Conservation (phyloP, 2,797 vertebrate genomes). For the Anguilla pacifica region DNA sequence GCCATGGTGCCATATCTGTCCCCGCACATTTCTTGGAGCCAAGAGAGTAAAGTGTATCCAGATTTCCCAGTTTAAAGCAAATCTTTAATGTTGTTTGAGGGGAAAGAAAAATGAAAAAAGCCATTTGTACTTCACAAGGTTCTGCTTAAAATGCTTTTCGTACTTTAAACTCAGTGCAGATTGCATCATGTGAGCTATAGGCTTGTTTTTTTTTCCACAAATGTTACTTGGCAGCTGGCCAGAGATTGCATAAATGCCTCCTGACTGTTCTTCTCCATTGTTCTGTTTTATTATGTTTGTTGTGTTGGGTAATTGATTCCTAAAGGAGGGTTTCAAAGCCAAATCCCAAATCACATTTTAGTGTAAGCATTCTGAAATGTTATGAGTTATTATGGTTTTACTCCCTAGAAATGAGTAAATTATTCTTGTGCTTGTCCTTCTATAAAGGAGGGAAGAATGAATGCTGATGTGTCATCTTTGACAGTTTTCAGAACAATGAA, state of each 20-base stretch:
- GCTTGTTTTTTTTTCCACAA: not conserved
- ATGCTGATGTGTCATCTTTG: not conserved
- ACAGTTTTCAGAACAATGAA: not conserved
- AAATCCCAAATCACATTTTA: not conserved
- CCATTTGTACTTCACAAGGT: not conserved
- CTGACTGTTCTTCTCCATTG: not conserved
- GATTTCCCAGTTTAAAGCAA: constrained; percentile 1
- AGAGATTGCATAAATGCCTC: not conserved
- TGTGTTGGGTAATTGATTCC: not conserved
- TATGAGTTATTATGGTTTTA: not conserved
- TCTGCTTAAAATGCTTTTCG: not conserved
- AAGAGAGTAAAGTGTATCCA: constrained; percentile 3
- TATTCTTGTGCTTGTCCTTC: not conserved
- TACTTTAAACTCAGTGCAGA: not conserved
- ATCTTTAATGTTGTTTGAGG: not conserved
- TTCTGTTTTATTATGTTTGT: not conserved
- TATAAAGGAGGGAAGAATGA: not conserved
- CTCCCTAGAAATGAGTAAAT: not conserved
- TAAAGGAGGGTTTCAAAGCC: constrained; percentile 1
- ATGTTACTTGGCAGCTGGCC: constrained; percentile 1
- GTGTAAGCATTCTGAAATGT: not conserved
- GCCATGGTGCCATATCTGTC: not conserved
- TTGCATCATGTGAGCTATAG: not conserved
- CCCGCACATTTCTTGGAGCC: not conserved
- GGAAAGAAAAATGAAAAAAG: not conserved